A percentile compares a stretch with the other conserved stretches of the same genome.
Conservation (phyloP, 1,140 invertebrate genomes). For the Drosophila miranda region DNA sequence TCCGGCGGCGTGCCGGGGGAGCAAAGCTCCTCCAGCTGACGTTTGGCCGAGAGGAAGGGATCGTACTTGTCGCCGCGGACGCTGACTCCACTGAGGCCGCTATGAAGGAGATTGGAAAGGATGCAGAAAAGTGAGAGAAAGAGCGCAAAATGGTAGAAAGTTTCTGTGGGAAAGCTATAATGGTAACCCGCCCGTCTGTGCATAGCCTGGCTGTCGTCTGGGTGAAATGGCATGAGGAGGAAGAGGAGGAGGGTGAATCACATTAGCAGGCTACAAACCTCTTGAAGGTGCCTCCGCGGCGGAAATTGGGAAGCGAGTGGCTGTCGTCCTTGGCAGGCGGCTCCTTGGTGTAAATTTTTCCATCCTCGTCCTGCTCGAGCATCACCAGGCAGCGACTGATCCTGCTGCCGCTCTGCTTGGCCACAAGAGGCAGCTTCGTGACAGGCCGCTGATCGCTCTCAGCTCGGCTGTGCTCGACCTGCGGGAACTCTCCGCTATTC, state of each 20-base stretch:
- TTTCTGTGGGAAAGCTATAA: slow-evolving; percentile 1
- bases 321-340: slow-evolving; percentile 7
- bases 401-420: slow-evolving; percentile 23
- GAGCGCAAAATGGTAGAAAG: not conserved
- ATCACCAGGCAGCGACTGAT: slow-evolving; percentile 41
- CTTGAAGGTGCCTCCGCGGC: not conserved
- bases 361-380: slow-evolving; percentile 45
- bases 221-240: no score
- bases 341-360: slow-evolving; percentile 51
- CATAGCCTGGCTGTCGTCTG: slow-evolving; percentile 60
- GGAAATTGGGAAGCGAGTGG: slow-evolving; percentile 3
- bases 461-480: not conserved
- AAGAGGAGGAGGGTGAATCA: no score
- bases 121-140: slow-evolving; percentile 7
- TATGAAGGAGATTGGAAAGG: slow-evolving; percentile 1
- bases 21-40: slow-evolving; percentile 87
- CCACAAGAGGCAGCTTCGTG: slow-evolving; percentile 13
- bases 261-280: slow-evolving; percentile 51
- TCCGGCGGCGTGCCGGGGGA: slow-evolving; percentile 77
- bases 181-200: slow-evolving; percentile 27
- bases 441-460: not conserved
- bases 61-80: slow-evolving; percentile 85
- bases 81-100: slow-evolving; percentile 6
- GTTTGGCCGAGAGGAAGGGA: slow-evolving; percentile 87
- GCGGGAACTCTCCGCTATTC: not conserved